These are phyloP conservation scores for Athene cunicularia DNA, from an alignment of 2,113 vertebrate genomes.

Conservation along the genomic window DNA sequence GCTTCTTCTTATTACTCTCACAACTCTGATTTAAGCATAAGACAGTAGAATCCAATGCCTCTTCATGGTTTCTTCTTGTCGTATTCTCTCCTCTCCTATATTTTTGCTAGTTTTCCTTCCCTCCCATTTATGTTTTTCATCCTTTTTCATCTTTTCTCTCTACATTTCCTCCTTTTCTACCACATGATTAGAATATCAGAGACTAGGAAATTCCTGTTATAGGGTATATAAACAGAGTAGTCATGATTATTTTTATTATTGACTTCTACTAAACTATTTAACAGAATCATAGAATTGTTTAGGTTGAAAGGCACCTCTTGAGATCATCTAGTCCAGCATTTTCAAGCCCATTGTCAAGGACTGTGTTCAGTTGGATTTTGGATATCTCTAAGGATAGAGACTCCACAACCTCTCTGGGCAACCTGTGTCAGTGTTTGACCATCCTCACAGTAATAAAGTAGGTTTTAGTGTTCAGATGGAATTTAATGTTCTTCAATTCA, in stretches of 20 bases:
- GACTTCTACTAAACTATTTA: not conserved
- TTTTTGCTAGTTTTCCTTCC: not conserved
- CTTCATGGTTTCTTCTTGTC: not conserved
- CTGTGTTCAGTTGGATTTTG: not conserved
- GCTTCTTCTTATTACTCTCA: not conserved
- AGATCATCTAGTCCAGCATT: not conserved
- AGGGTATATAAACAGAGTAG: not conserved
- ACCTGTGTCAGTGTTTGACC: not conserved
- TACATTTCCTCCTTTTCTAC: not conserved
- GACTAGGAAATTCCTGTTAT: not conserved
- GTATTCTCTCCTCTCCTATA: not conserved
- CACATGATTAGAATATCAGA: not conserved
- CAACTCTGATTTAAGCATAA: not conserved
- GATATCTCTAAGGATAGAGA: not conserved
- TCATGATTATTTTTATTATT: not conserved
- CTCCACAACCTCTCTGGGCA: not conserved
- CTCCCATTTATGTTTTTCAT: not conserved
- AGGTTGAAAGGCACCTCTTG: not conserved
- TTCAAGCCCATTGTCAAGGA: not conserved
- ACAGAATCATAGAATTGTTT: not conserved
- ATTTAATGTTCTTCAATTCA: not conserved
- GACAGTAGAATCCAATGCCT: fast-evolving
- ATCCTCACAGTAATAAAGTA: not conserved
- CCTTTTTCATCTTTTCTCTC: not conserved
- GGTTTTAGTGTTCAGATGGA: not conserved